Evolutionary conservation across 2,888 invertebrate species (phyloP).

Genomic region (Uropetala carovei): DNA sequence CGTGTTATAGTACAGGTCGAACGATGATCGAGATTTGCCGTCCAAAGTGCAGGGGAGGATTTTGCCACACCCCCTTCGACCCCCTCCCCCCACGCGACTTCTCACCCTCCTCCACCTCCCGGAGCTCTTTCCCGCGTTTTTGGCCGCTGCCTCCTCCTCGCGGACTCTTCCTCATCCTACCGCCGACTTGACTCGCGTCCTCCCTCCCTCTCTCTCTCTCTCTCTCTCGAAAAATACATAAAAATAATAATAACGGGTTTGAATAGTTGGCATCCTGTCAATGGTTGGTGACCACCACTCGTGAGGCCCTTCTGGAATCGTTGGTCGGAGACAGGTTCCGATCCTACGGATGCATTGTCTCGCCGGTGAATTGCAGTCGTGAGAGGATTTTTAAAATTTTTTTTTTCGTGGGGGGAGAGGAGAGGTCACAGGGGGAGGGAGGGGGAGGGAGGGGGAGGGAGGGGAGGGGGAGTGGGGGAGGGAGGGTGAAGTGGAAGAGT

Average conservation of each 20-base stretch:
- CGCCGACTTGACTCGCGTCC: neutral
- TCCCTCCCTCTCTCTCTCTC: neutral
- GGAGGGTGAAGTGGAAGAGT: neutral
- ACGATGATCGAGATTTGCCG: constrained; percentile 58
- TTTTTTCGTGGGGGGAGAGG: constrained; percentile 33
- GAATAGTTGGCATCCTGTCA: constrained; percentile 32
- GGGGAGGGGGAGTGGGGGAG: neutral
- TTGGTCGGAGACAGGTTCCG: constrained; percentile 17
- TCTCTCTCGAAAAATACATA: constrained; percentile 5
- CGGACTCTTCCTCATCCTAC: neutral
- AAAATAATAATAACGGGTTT: constrained; percentile 33
- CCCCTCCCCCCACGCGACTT: neutral
- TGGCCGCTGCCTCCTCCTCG: neutral
- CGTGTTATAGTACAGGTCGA: constrained; percentile 61
- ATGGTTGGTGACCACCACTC: neutral
- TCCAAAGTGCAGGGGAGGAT: constrained; percentile 31
- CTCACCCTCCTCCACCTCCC: neutral
- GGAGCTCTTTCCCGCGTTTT: neutral
- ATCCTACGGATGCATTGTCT: neutral
- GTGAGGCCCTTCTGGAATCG: constrained; percentile 35
- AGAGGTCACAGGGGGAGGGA: neutral
- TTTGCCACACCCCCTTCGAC: constrained; percentile 43
- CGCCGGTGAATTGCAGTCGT: constrained; percentile 45
- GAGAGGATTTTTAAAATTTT: neutral
- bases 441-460: neutral